Evolutionary conservation across 2,113 vertebrate species (phyloP), one percentile per base, ranked within the genome.

Genomic region (Platycercus adscitus): DNA sequence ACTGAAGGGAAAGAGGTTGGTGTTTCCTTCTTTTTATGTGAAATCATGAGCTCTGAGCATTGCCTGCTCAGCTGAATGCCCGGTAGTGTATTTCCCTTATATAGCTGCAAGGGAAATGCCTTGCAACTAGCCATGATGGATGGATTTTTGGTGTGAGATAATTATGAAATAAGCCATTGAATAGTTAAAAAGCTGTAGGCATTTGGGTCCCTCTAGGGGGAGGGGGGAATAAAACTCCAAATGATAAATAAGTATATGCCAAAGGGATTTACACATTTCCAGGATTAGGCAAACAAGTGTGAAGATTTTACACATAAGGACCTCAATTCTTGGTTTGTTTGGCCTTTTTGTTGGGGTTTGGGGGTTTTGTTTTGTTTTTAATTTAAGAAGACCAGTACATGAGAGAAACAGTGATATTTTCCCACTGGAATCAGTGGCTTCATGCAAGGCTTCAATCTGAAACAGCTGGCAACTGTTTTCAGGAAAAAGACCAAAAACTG

Each of bases 221-320:
- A 7, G 2, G 5, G 3, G 43, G 10, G 8, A 2, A 6, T 3
- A 43, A 1, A 2, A 20, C 11, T 13, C 65, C 6, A 35, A 55
- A 55, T 4, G 53, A 9, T 3, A 14, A 31, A 28, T 31, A 47
- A 24, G 6, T 23, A 49, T 25, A 1, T 20, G 5, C 8, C 9
- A 41, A 84, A 60, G 9, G 9, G 10, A 35, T 64, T 58, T 91
- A 20, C 3, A 8, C 47, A 68, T 55, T 68, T 28, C 53, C 29
- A 60, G 12, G 7, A 78, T 21, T 20, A 60, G 11, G 26, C 2
- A 75, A 43, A 81, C 60, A 6, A 31, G 39, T 71, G 4, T 52
- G 26, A 76, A 43, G 29, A 49, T 81, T 60, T 78, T 73, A 7
- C 5, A 44, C 10, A 13, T 5, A 69, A 46, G 19, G 60, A 55